A percentile compares a stretch with the other conserved stretches of the same genome.
These are phyloP conservation scores for Elysia chlorotica DNA, from an alignment of 1,140 invertebrate genomes.

Conservation along the genomic window DNA sequence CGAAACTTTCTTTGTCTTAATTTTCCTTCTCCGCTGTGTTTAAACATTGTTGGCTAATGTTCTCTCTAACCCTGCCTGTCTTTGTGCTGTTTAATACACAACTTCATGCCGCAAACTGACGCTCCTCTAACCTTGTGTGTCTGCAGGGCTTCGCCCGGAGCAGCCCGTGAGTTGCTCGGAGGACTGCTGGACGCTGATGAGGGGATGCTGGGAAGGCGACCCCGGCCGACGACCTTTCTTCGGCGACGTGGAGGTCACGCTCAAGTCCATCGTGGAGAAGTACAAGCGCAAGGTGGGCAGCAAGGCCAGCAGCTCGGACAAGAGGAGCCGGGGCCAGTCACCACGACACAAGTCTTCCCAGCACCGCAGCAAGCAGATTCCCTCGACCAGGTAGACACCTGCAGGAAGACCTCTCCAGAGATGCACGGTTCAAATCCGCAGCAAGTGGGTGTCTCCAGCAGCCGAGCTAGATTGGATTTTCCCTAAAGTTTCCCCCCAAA, in stretches of 20 bases:
- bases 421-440: no score
- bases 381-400: no score
- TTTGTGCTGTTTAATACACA: no score
- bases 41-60: no score
- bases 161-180: conserved; percentile 75
- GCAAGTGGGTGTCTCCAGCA: no score
- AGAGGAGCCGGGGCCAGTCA: not conserved
- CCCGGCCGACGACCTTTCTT: conserved; percentile 76
- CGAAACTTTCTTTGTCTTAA: no score
- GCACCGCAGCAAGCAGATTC: not conserved
- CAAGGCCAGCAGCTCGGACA: not conserved
- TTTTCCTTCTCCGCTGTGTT: no score
- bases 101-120: no score
- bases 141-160: conserved; percentile 75
- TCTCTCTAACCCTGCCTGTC: no score
- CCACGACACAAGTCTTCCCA: not conserved
- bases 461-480: no score
- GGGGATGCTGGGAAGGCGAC: conserved; percentile 82
- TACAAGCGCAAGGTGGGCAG: conserved; percentile 14
- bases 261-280: conserved; percentile 55
- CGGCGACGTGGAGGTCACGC: conserved; percentile 75
- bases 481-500: no score
- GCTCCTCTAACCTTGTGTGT: conserved; percentile 4
- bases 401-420: no score
- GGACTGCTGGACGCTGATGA: conserved; percentile 85